phyloP scores from a whole-genome alignment of 2,888 invertebrate genomes.

The Drosophila infuscata region DNA sequence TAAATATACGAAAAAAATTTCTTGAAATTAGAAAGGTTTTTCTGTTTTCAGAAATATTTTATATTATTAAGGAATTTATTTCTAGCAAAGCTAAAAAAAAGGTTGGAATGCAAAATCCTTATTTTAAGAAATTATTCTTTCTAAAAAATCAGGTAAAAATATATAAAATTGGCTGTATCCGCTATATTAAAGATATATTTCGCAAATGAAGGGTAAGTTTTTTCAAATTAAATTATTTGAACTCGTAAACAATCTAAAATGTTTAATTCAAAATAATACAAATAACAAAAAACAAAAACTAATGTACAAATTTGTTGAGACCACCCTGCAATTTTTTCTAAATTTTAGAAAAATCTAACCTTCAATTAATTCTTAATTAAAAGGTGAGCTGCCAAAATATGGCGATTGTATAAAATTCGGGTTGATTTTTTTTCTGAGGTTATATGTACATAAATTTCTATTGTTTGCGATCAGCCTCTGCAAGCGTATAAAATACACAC shows the following conservation, averaged over 20 bases:
- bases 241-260: not conserved
- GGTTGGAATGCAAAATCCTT: not conserved
- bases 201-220: not conserved
- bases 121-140: not conserved
- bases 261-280: not conserved
- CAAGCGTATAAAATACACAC: not conserved
- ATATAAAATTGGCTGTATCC: not conserved
- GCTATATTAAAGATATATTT: not conserved
- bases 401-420: not conserved
- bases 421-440: not conserved
- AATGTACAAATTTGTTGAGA: not conserved
- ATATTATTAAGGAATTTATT: not conserved
- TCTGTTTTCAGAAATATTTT: not conserved
- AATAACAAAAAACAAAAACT: not conserved
- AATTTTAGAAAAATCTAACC: too few relatives aligned
- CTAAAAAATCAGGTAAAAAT: not conserved
- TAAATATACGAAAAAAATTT: not conserved
- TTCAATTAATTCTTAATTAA: not conserved
- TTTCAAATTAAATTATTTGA: not conserved
- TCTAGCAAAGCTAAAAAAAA: not conserved
- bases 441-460: not conserved
- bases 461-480: not conserved
- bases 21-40: not conserved
- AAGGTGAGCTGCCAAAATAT: not conserved
- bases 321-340: too few relatives aligned